Conservation (phyloP, 2,113 vertebrate genomes). For the Lycaon pictus region DNA sequence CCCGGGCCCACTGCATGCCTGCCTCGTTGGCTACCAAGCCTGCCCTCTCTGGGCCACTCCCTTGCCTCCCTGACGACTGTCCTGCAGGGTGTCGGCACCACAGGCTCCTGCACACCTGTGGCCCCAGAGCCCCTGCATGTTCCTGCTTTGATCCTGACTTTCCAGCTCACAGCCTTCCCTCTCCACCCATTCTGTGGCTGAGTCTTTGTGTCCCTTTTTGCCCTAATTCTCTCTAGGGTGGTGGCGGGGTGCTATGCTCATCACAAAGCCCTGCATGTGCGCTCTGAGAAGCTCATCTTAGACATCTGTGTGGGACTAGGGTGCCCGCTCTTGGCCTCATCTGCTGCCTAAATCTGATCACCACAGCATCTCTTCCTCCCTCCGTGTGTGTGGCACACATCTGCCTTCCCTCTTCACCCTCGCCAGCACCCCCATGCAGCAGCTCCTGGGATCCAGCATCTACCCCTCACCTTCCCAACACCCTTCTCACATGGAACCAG, state of each 20-base stretch:
- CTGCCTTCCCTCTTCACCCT: neutral
- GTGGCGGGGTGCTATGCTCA: neutral
- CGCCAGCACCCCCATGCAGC: neutral
- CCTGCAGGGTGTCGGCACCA: neutral
- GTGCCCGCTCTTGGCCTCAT: fast-evolving
- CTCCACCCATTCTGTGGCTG: neutral
- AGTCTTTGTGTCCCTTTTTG: neutral
- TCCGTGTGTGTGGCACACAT: fast-evolving
- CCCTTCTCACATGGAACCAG: neutral
- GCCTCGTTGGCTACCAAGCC: neutral
- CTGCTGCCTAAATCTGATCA: fast-evolving
- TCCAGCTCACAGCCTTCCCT: neutral
- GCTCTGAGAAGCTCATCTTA: neutral
- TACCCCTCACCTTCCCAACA: neutral
- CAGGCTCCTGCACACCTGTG: neutral
- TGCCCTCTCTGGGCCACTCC: neutral
- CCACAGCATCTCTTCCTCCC: fast-evolving
- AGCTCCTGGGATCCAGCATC: neutral
- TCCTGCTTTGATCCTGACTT: neutral
- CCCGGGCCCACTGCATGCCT: fast-evolving
- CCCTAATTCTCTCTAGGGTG: neutral
- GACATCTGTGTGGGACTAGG: neutral
- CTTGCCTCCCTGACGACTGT: neutral
- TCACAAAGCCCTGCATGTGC: fast-evolving
- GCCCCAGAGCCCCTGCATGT: too few species aligned